phyloP scores from a whole-genome alignment of 1,140 invertebrate genomes.

The Helicoverpa zea region DNA sequence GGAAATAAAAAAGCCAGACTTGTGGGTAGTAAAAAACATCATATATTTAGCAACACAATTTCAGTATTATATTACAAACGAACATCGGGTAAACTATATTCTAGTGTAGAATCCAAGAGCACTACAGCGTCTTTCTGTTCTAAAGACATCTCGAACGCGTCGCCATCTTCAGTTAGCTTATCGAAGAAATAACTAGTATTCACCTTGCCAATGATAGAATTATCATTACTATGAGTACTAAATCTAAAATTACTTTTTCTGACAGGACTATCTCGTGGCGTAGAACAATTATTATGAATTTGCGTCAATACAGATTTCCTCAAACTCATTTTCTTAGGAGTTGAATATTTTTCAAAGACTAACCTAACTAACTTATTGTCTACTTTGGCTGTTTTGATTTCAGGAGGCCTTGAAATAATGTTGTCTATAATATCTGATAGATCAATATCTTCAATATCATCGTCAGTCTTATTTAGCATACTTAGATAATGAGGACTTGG shows the following conservation, averaged over 20 bases:
- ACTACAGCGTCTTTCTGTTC: conserved; percentile 66
- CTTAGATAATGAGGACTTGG: conserved; percentile 52
- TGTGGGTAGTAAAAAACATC: background rate
- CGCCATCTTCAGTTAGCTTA: conserved; percentile 74
- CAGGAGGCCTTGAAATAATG: conserved; percentile 82
- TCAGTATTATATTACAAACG: conserved; percentile 50
- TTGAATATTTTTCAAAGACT: conserved; percentile 74
- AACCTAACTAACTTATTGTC: conserved; percentile 76
- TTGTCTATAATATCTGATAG: conserved; percentile 88
- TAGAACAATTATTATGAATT: conserved; percentile 76
- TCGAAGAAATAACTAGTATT: conserved; percentile 85
- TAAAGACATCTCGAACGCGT: conserved; percentile 83
- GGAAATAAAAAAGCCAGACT: background rate
- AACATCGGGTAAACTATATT: conserved; percentile 73
- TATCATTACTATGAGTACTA: conserved; percentile 50
- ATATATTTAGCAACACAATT: background rate
- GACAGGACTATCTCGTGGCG: conserved; percentile 74
- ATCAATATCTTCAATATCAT: conserved; percentile 84
- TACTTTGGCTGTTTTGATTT: conserved; percentile 69
- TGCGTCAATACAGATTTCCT: conserved; percentile 61
- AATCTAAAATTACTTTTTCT: conserved; percentile 54
- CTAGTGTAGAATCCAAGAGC: conserved; percentile 64
- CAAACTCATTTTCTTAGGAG: conserved; percentile 55
- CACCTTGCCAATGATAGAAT: conserved; percentile 53
- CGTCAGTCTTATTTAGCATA: conserved; percentile 82